These are phyloP conservation scores for Pterostichus madidus DNA, from an alignment of 2,888 invertebrate species.

Conservation along the genomic window DNA sequence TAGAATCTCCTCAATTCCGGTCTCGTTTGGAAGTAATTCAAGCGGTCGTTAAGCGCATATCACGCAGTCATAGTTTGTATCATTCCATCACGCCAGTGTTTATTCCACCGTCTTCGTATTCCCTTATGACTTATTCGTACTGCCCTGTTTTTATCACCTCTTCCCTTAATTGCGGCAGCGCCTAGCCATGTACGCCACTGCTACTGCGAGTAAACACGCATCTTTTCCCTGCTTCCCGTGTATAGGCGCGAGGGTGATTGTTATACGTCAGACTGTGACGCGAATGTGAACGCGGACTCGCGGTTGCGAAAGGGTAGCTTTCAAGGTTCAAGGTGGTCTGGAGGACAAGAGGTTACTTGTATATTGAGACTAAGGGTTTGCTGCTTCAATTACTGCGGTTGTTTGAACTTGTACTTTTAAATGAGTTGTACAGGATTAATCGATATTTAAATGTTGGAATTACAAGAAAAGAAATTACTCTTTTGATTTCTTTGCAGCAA, in stretches of 20 bases:
- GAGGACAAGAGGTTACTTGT: constrained; percentile 32
- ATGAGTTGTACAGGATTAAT: constrained; percentile 6
- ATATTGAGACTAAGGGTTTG: not conserved
- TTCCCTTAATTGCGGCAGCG: constrained; percentile 14
- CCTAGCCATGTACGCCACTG: not conserved
- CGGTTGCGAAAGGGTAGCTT: constrained; percentile 40
- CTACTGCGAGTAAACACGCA: constrained; percentile 11
- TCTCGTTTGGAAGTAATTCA: not conserved
- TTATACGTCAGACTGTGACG: not conserved
- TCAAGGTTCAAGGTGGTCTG: constrained; percentile 48
- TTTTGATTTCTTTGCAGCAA: not conserved
- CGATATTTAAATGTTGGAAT: constrained; percentile 18
- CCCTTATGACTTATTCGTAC: constrained; percentile 56
- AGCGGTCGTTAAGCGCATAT: constrained; percentile 1
- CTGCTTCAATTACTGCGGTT: not conserved
- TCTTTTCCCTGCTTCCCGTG: constrained; percentile 38
- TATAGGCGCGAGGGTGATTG: constrained; percentile 30
- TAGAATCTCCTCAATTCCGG: not conserved
- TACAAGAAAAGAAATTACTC: constrained; percentile 12
- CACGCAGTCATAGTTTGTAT: constrained; percentile 18
- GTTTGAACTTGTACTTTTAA: constrained; percentile 2
- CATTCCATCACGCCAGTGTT: constrained; percentile 47
- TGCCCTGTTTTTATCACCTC: constrained; percentile 53
- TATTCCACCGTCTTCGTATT: constrained; percentile 33
- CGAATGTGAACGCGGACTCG: not conserved